Evolutionary conservation across 2,888 invertebrate species (phyloP), one percentile per base, ranked within the genome.

Genomic region (Eupithecia insigniata): DNA sequence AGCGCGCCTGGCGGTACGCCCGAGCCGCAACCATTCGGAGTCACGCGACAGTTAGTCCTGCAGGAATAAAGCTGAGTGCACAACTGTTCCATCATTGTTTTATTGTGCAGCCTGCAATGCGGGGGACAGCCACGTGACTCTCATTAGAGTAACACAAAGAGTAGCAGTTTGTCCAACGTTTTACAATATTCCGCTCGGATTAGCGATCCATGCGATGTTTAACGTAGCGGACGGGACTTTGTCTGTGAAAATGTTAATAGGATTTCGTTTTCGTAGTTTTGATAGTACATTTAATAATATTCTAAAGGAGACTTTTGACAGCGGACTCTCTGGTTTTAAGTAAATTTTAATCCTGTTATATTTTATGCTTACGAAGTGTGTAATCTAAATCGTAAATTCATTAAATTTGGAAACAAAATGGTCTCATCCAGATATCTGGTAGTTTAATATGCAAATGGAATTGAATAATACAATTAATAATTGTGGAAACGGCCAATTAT

Each of bases 101-200:
- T 93, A 92, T 93, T 93, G 92, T 93, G 90, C 90, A 89, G 90
- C 85, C 93, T 94, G 93, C 93, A 93, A 89, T 93, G 94, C 94
- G 90, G 93, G 92, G 90, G 92, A 90, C 87, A 85, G 92, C 91
- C 93, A 94, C 93, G 94, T 94, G 94, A 92, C 93, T 84, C 92
- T 93, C 93, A 93, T 93, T 94, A 93, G 91, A 89, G 89, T 87
- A 87, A 86, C 84, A 92, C 92, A 93, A 93, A 93, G 93, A 90
- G 88, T 87, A 90, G 88, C 90, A 91, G 92, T 93, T 92, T 92
- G 90, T 90, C 88, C 92, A 90, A 89, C 89, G 92, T 92, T 93
- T 91, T 91, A 91, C 92, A 88, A 90, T 89, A 90, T 87, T 90
- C 88, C 88, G 89, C 88, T 89, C 83, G 91, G 91, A 92, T 91